A percentile compares a stretch with the other conserved stretches of the same genome.
These are phyloP conservation scores for Protobothrops flavoviridis DNA, from an alignment of 2,113 vertebrate genomes.

Conservation along the genomic window DNA sequence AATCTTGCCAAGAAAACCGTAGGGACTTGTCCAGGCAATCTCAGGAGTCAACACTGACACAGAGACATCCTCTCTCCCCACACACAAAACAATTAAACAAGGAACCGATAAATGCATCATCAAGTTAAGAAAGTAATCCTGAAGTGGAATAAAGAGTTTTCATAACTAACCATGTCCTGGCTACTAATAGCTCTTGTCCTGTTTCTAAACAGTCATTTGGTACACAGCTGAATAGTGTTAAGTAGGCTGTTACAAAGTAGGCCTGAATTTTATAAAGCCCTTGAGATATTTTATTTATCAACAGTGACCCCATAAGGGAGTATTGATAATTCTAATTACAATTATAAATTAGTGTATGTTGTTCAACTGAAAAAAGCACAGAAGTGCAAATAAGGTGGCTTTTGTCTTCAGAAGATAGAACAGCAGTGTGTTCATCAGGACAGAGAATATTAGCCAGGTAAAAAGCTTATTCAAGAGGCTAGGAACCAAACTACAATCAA, in stretches of 20 bases:
- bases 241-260: not conserved
- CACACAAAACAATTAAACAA: not conserved
- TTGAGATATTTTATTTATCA: not conserved
- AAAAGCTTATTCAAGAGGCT: too few species aligned
- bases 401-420: too few species aligned
- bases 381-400: too few species aligned
- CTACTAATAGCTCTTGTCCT: not conserved
- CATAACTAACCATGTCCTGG: not conserved
- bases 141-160: not conserved
- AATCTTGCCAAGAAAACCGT: not conserved
- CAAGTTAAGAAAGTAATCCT: not conserved
- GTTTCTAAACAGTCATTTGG: not conserved
- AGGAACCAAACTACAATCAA: not conserved
- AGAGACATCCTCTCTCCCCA: not conserved
- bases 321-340: not conserved
- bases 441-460: too few species aligned
- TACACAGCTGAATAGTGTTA: not conserved
- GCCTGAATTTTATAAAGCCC: not conserved
- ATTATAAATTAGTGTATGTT: too few species aligned
- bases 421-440: too few species aligned
- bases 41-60: not conserved
- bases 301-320: not conserved
- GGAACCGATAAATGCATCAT: not conserved
- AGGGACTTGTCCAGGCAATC: not conserved
- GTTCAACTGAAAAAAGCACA: too few species aligned